These are phyloP conservation scores for Yponomeuta evonymella DNA, from an alignment of 2,888 invertebrate species.

Conservation along the genomic window DNA sequence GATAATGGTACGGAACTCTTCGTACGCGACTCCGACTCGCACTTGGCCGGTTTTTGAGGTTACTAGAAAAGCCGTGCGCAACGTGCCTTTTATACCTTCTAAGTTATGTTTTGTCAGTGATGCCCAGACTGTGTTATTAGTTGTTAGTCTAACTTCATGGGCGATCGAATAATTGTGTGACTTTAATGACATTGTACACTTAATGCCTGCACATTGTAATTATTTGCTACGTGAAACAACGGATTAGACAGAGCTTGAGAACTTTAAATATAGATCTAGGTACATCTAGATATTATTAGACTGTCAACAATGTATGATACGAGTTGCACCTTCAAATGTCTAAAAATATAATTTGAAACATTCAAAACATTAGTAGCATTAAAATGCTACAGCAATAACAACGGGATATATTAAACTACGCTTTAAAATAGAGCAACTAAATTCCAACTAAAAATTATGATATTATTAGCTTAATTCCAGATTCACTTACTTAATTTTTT, in stretches of 20 bases:
- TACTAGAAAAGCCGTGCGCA: neutral
- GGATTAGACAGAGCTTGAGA: neutral
- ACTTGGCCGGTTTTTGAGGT: neutral
- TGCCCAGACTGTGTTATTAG: neutral
- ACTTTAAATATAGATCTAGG: neutral
- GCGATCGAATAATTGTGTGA: constrained; percentile 38
- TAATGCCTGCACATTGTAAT: constrained; percentile 25
- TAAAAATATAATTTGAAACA: no score
- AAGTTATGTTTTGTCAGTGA: neutral
- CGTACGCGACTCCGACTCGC: neutral
- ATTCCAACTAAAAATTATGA: no score
- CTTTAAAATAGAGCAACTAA: no score
- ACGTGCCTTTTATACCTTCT: neutral
- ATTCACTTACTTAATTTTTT: no score
- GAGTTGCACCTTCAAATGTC: no score
- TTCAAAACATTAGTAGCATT: no score
- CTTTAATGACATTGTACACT: constrained; percentile 24
- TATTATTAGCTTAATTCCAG: no score
- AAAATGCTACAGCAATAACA: no score
- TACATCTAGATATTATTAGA: neutral
- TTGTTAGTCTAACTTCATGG: constrained; percentile 28
- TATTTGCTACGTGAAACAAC: constrained; percentile 20
- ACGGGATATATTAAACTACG: no score
- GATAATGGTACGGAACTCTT: no score
- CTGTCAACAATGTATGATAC: neutral